A percentile compares a stretch with the other conserved stretches of the same genome.
phyloP scores from a whole-genome alignment of 2,113 vertebrate species.

The Paramisgurnus dabryanus region DNA sequence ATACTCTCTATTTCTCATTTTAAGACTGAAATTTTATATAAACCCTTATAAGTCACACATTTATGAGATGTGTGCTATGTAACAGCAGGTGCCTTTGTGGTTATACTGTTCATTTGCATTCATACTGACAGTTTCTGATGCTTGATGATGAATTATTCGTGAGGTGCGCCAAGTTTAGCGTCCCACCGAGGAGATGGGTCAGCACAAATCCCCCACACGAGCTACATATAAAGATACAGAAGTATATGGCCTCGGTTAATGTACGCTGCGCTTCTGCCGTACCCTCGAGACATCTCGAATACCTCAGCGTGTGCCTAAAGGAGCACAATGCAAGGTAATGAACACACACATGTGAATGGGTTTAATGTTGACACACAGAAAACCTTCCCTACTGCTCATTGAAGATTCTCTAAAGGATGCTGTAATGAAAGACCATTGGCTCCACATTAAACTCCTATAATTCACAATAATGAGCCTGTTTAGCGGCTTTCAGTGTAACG shows the following conservation, averaged over 20 bases:
- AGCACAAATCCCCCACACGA: constrained; percentile 4
- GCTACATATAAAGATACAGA: constrained; percentile 29
- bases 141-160: constrained; percentile 20
- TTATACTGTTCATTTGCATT: neutral
- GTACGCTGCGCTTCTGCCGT: neutral
- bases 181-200: neutral
- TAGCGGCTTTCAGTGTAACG: constrained; percentile 53
- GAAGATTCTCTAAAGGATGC: constrained; percentile 19
- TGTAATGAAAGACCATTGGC: constrained; percentile 55
- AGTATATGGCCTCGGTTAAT: neutral
- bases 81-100: neutral
- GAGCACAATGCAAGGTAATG: constrained; percentile 9
- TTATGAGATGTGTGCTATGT: constrained; percentile 4
- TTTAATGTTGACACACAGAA: too few species aligned
- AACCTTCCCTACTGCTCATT: constrained; percentile 14
- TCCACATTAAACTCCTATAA: constrained; percentile 55
- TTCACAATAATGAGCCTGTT: constrained; percentile 57
- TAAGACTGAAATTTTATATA: neutral
- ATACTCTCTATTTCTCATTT: neutral
- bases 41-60: neutral
- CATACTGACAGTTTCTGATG: constrained; percentile 18
- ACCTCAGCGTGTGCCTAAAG: constrained; percentile 6
- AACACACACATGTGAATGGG: constrained; percentile 2
- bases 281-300: neutral
- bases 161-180: constrained; percentile 1